Evolutionary conservation across 2,797 vertebrate genomes (phyloP), one percentile per base, ranked within the genome.

Genomic region (Centropyge bicolor): DNA sequence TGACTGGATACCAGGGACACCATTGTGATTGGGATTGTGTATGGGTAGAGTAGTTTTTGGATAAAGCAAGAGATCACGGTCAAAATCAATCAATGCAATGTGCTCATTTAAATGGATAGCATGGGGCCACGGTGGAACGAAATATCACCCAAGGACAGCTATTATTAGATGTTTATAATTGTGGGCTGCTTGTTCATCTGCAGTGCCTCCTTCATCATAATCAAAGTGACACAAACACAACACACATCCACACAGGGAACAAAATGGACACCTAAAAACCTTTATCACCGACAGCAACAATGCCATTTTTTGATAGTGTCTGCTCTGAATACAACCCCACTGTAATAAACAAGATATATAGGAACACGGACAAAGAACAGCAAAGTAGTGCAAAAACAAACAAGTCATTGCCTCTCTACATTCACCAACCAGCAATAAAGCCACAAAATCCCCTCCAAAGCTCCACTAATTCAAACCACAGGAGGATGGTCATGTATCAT

Each of bases 91-190:
- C 82, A 83, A 74, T 73, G 73, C 54, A 62, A 61, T 48, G 60
- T 22, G n/a, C 84, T 88, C 63, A 81, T 87, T 87, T 79, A 79
- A 83, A 89, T 83, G 73, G 75, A 86, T 74, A 82, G 74, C 66
- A 38, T 16, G 51, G 35, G 36, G 60, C 72, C 12, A 51, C 13
- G 3, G 45, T 60, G 45, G 72, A 73, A 71, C 19, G 9, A 78
- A 86, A 80, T 74, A 80, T 72, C 86, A 86, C 72, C 81, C 84
- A 89, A 90, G 85, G 83, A 87, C 82, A 81, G 54, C 86, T 89
- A 86, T 89, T 88, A 88, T 82, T 88, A 84, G 81, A 84, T 82
- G 73, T 72, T 86, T 83, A 63, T 83, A 84, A 85, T 77, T 82
- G 71, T 79, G 69, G 40, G 73, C 70, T 64, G 75, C 75, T 81